Conservation (phyloP, 2,888 invertebrate genomes). For the Limenitis camilla region DNA sequence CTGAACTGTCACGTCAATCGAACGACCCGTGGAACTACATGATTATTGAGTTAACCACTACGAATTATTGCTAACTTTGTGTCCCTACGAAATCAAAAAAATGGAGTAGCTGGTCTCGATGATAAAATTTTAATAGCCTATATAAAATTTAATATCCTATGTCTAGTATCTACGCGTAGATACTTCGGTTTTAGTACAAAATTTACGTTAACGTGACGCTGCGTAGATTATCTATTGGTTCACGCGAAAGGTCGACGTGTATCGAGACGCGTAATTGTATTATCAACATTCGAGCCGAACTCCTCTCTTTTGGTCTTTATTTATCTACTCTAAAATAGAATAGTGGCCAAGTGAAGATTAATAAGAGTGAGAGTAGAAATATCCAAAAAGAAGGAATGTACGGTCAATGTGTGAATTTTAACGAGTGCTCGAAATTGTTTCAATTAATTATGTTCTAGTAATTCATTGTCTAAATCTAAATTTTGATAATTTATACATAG, state of each 20-base stretch:
- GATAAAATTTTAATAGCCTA: constrained; percentile 23
- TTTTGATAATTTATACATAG: constrained; percentile 62
- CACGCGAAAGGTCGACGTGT: constrained; percentile 16
- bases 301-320: constrained; percentile 62
- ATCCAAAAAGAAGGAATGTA: constrained; percentile 65
- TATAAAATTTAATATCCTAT: constrained; percentile 22
- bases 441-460: constrained; percentile 71
- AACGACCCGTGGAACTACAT: constrained; percentile 35
- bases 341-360: constrained; percentile 61
- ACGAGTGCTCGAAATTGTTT: constrained; percentile 71
- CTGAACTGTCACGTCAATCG: constrained; percentile 9
- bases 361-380: constrained; percentile 56
- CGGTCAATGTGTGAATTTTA: constrained; percentile 72
- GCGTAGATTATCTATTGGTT: constrained; percentile 15
- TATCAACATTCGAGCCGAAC: constrained; percentile 54
- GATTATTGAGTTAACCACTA: constrained; percentile 45
- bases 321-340: constrained; percentile 62
- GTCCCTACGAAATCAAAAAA: constrained; percentile 41
- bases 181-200: constrained; percentile 23
- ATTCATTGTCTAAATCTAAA: constrained; percentile 70
- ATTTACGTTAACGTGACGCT: constrained; percentile 21
- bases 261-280: constrained; percentile 20
- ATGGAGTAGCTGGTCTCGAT: constrained; percentile 24
- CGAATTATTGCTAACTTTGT: constrained; percentile 54
- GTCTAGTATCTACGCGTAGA: constrained; percentile 21